Evolutionary conservation across 2,113 vertebrate species (phyloP), one percentile per base, ranked within the genome.

Genomic region (Dendrocopos noguchii): DNA sequence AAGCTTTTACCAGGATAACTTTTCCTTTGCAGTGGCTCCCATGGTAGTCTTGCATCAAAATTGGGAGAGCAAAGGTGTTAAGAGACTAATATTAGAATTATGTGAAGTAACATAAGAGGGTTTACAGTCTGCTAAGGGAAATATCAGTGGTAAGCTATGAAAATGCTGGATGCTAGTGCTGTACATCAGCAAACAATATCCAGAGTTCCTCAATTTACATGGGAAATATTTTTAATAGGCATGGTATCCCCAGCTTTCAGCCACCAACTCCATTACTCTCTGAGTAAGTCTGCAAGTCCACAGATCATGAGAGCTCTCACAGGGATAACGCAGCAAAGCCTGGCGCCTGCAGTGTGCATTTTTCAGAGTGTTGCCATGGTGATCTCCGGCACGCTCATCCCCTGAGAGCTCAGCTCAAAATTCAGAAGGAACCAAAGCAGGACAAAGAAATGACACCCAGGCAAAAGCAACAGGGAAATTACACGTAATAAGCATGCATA

Each of bases 311-410:
- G 80, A 95, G 89, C 91, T 96, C 92, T 94, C 42, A 1, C 53
- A 92, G 89, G 93, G 91, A 94, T 84, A 95, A 93, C 17, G 84
- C 47, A 22, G 81, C 9, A 46, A 95, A 92, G 88, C 91, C 88
- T 92, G 88, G 87, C 2, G 60, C 82, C 94, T 82, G 84, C 91
- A 77, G 83, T 42, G 59, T 90, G 78, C 83, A 53, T 90, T 93
- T 95, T 94, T 93, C 80, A 15, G 77, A 90, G 88, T 28, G 97
- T 97, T 97, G 91, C 96, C 95, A 97, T 97, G 96, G 97, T 79
- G 81, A 97, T 94, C 84, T 91, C 60, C 88, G 93, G 89, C 88
- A 82, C 4, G 42, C 88, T 87, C 83, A 83, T 97, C 96, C 93
- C 97, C 75, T 77, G 96, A 95, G 96, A 97, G 73, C 83, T 88